Conservation (phyloP, 1,140 invertebrate species). For the Ganaspis sp. region DNA sequence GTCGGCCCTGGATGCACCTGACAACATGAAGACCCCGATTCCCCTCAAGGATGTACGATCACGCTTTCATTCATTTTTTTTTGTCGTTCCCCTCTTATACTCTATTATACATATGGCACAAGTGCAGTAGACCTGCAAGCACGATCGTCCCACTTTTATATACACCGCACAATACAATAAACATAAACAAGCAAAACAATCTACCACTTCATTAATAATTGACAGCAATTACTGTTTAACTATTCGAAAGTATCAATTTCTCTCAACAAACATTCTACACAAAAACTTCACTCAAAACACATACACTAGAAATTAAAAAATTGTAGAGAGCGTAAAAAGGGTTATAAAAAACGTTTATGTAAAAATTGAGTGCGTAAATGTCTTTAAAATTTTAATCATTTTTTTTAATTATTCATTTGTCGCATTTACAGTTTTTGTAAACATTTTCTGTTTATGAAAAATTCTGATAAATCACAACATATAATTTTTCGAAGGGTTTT, state of each 20-base stretch:
- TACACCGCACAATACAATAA: conserved; percentile 9
- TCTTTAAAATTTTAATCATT: too few species aligned
- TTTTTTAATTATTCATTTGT: too few species aligned
- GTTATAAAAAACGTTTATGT: too few species aligned
- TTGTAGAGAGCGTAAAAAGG: too few species aligned
- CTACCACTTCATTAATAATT: not conserved
- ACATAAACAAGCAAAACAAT: conserved; percentile 31
- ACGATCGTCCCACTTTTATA: conserved; percentile 31
- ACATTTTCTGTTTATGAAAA: too few species aligned
- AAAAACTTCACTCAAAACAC: too few species aligned
- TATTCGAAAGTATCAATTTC: not conserved
- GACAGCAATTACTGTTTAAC: not conserved
- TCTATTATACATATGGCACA: conserved; percentile 34
- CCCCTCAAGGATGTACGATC: conserved; percentile 21
- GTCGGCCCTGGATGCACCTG: conserved; percentile 49
- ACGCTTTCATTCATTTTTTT: conserved; percentile 35
- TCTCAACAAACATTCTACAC: not conserved
- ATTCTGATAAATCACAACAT: too few species aligned
- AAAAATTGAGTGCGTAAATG: too few species aligned
- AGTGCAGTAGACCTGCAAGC: conserved; percentile 27
- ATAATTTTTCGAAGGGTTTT: too few species aligned
- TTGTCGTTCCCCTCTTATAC: conserved; percentile 7
- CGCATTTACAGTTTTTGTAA: too few species aligned
- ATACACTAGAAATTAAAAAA: too few species aligned
- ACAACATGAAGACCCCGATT: conserved; percentile 45